Evolutionary conservation across 2,888 invertebrate genomes (phyloP).

Genomic region (Nomada goodeniana): DNA sequence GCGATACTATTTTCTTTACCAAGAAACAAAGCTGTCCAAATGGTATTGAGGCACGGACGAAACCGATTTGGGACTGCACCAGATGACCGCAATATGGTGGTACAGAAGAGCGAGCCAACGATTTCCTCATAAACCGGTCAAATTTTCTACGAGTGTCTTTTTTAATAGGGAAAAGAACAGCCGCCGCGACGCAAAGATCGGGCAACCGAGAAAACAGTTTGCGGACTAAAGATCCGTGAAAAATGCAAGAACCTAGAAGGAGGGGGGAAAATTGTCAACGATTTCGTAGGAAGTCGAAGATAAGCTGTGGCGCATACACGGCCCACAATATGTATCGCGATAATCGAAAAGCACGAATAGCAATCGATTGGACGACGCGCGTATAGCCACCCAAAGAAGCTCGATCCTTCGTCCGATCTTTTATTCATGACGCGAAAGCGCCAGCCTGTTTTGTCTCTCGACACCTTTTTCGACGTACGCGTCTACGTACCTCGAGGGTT

Average conservation of each 20-base stretch:
- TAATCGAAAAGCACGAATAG: slow-evolving; percentile 41
- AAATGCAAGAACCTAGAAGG: slow-evolving; percentile 29
- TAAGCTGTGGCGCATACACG: slow-evolving; percentile 19
- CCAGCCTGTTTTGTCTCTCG: slow-evolving; percentile 35
- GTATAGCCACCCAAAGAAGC: slow-evolving; percentile 25
- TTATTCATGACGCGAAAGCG: slow-evolving; percentile 56
- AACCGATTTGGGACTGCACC: slow-evolving; percentile 17
- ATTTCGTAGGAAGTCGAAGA: slow-evolving; percentile 8
- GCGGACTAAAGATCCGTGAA: slow-evolving; percentile 52
- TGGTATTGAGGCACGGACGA: too few relatives aligned
- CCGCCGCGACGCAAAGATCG: slow-evolving; percentile 25
- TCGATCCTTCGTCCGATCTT: slow-evolving; percentile 54
- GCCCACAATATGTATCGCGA: slow-evolving; percentile 17
- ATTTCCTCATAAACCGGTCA: slow-evolving; percentile 53
- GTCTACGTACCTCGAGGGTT: background rate
- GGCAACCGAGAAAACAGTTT: slow-evolving; percentile 20
- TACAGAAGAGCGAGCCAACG: background rate
- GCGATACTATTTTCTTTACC: too few relatives aligned
- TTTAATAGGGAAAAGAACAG: slow-evolving; percentile 16
- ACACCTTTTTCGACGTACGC: slow-evolving; percentile 17
- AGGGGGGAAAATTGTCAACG: slow-evolving; percentile 18
- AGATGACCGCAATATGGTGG: slow-evolving; percentile 39
- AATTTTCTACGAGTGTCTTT: slow-evolving; percentile 30
- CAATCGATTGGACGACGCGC: slow-evolving; percentile 44
- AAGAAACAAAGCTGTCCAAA: too few relatives aligned